phyloP scores from a whole-genome alignment of 53 echinoderm and acorn worm species.

The Temnopleurus reevesii region DNA sequence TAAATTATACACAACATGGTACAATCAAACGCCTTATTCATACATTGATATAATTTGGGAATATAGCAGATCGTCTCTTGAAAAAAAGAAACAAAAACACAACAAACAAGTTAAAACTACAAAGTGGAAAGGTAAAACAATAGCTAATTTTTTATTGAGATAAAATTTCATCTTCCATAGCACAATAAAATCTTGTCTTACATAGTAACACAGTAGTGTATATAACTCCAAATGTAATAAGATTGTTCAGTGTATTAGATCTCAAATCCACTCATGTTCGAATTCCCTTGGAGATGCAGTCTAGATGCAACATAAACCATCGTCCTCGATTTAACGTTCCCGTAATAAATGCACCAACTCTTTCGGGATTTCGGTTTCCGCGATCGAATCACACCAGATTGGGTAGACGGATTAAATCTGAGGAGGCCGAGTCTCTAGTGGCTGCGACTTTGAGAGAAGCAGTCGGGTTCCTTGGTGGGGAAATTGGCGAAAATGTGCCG shows the following conservation, averaged over 20 bases:
- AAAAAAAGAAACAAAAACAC: no score
- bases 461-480: neutral
- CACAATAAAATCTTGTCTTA: no score
- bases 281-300: neutral
- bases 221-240: no score
- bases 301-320: neutral
- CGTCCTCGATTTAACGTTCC: neutral
- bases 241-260: neutral
- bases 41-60: no score
- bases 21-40: no score
- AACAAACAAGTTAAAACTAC: no score
- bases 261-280: neutral
- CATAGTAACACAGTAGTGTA: no score
- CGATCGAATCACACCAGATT: neutral
- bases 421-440: neutral
- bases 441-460: neutral
- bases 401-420: neutral
- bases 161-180: no score
- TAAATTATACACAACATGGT: no score
- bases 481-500: slow-evolving; percentile 23
- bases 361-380: neutral
- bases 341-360: neutral
- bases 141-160: no score
- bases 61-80: no score
- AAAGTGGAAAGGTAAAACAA: no score